These are phyloP conservation scores for Gerris lacustris DNA, from an alignment of 2,888 invertebrate species.

Conservation along the genomic window DNA sequence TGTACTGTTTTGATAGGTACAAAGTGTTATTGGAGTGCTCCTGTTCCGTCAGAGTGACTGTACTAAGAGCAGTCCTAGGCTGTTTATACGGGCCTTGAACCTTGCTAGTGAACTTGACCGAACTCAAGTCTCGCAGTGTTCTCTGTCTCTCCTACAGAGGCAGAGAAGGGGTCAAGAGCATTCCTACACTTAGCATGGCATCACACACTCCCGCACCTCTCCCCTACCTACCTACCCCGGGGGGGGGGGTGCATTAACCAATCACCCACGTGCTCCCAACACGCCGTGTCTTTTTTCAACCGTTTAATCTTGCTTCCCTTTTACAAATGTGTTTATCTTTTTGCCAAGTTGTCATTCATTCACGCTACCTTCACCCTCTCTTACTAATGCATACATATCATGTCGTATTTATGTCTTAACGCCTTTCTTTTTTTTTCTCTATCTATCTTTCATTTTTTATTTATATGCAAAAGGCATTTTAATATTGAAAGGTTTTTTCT, in stretches of 20 bases:
- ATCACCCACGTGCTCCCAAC: neutral
- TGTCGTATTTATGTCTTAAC: no score
- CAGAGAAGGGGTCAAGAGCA: neutral
- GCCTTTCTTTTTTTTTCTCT: no score
- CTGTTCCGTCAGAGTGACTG: neutral
- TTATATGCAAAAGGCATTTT: no score
- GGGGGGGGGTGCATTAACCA: neutral
- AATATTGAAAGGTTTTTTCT: no score
- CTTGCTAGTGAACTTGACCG: neutral
- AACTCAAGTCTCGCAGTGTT: constrained; percentile 9
- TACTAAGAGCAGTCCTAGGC: neutral
- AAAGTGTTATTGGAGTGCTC: constrained; percentile 13
- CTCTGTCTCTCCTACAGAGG: neutral
- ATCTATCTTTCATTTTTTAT: no score
- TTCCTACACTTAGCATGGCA: neutral
- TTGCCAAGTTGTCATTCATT: no score
- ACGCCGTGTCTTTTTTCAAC: neutral
- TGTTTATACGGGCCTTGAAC: constrained; percentile 7
- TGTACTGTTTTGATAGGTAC: no score
- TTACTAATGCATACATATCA: no score
- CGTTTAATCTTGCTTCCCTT: no score
- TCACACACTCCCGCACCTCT: no score
- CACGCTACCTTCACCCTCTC: no score
- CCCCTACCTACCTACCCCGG: neutral
- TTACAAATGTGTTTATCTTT: no score